Conservation (phyloP, 2,113 vertebrate species). For the Apistogramma diplotaenia region DNA sequence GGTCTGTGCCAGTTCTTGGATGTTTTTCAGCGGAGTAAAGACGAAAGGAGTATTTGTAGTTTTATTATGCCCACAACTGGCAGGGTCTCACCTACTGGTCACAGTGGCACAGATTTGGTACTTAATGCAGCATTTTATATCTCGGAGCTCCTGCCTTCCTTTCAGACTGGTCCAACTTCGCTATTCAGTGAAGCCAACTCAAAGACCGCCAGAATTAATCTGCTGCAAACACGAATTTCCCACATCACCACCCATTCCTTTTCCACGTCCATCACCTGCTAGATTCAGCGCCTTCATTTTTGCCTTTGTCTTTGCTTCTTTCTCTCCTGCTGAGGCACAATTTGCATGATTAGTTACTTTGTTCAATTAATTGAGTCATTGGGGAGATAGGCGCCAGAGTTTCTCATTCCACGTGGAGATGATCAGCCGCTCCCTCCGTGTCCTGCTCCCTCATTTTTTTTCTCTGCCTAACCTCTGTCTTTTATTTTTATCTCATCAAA, state of each 20-base stretch:
- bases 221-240: background rate
- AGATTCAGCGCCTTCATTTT: background rate
- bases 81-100: background rate
- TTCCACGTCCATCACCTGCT: constrained; percentile 18
- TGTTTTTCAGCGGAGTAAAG: background rate
- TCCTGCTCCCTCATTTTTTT: background rate
- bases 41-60: constrained; percentile 29
- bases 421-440: constrained; percentile 33
- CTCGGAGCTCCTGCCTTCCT: constrained; percentile 22
- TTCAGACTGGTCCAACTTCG: background rate
- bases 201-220: constrained; percentile 8
- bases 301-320: background rate
- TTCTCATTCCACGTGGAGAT: constrained; percentile 13
- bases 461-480: background rate
- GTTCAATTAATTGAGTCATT: constrained; percentile 55
- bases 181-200: constrained; percentile 21
- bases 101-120: background rate
- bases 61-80: constrained; percentile 4
- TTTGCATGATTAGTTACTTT: constrained; percentile 60
- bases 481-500: constrained; percentile 49
- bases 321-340: constrained; percentile 4
- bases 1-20: constrained; percentile 2
- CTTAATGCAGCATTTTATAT: constrained; percentile 13
- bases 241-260: background rate
- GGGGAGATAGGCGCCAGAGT: constrained; percentile 29